Percentiles rank a stretch among this genome's conserved stretches.
phyloP scores from a whole-genome alignment of 2,888 invertebrate species.

The Desoria tigrina region DNA sequence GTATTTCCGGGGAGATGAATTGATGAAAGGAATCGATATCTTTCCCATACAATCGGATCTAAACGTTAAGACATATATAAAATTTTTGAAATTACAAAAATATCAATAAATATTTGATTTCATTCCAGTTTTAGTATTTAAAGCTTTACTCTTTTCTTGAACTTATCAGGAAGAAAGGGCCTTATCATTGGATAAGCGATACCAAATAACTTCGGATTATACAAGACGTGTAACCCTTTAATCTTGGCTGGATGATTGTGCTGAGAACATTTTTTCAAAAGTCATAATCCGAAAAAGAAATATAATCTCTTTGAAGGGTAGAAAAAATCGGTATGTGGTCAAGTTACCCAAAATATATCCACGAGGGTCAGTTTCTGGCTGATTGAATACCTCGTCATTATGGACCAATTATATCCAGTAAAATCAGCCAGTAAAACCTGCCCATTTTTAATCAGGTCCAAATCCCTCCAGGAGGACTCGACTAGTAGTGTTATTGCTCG shows the following conservation, averaged over 20 bases:
- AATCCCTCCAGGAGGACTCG: conserved; percentile 4
- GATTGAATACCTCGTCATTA: conserved; percentile 17
- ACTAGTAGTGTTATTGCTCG: conserved; percentile 7
- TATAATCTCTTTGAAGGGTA: not conserved
- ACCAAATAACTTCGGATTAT: conserved; percentile 8
- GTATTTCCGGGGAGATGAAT: conserved; percentile 35
- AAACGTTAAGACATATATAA: conserved; percentile 25
- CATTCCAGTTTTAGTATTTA: too few relatives aligned
- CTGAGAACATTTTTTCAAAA: not conserved
- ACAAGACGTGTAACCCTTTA: conserved; percentile 6
- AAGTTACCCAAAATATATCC: conserved; percentile 15
- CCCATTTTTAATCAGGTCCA: conserved; percentile 9
- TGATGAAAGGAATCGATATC: conserved; percentile 35
- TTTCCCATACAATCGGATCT: conserved; percentile 27
- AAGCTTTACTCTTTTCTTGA: conserved; percentile 11
- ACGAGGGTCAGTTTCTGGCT: conserved; percentile 12
- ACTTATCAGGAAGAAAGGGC: conserved; percentile 15
- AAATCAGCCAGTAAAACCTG: conserved; percentile 9
- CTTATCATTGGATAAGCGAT: conserved; percentile 8
- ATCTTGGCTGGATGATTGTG: conserved; percentile 12
- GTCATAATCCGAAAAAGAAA: not conserved
- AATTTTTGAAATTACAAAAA: not conserved
- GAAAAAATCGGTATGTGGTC: too few relatives aligned
- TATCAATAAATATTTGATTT: too few relatives aligned
- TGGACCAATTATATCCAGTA: conserved; percentile 10